Percentiles rank a stretch among this genome's conserved stretches.
Evolutionary conservation across 2,113 vertebrate species (phyloP).

Genomic region (Nansenia antarctica): DNA sequence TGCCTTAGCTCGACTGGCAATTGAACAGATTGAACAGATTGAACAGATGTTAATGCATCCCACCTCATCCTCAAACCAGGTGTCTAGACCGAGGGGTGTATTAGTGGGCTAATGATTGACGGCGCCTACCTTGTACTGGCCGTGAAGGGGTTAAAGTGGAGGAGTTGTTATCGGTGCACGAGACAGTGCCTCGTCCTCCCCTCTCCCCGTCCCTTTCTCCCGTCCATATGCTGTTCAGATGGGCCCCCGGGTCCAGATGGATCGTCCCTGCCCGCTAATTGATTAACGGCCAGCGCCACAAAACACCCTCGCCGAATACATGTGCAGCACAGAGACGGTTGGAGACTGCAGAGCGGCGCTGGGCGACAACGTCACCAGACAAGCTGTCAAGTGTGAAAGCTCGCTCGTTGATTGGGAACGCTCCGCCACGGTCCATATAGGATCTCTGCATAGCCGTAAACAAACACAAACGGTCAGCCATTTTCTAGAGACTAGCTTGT

Average conservation of each 20-base stretch:
- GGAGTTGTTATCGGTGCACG: too few relatives aligned
- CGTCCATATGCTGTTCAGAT: slow-evolving; percentile 6
- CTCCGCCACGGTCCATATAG: too few relatives aligned
- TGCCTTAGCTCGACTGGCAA: slow-evolving; percentile 8
- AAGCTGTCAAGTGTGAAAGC: too few relatives aligned
- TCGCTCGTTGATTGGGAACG: too few relatives aligned
- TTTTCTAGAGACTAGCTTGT: too few relatives aligned
- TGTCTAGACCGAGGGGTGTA: too few relatives aligned
- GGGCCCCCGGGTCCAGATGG: slow-evolving; percentile 3
- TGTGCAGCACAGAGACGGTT: background rate
- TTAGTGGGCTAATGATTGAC: background rate
- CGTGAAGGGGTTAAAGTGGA: too few relatives aligned
- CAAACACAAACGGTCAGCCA: too few relatives aligned
- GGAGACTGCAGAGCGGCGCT: background rate
- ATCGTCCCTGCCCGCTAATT: slow-evolving; percentile 15
- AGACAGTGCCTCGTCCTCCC: slow-evolving; percentile 20
- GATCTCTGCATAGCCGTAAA: too few relatives aligned
- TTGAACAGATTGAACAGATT: too few relatives aligned
- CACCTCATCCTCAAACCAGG: too few relatives aligned
- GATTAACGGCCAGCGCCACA: slow-evolving; percentile 9
- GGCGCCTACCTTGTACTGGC: background rate
- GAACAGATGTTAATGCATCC: too few relatives aligned
- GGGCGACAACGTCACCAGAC: background rate
- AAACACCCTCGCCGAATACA: background rate
- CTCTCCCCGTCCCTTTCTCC: background rate